Base-by-base conservation (phyloP, 2,113 vertebrate species). In the Camelus bactrianus region DNA sequence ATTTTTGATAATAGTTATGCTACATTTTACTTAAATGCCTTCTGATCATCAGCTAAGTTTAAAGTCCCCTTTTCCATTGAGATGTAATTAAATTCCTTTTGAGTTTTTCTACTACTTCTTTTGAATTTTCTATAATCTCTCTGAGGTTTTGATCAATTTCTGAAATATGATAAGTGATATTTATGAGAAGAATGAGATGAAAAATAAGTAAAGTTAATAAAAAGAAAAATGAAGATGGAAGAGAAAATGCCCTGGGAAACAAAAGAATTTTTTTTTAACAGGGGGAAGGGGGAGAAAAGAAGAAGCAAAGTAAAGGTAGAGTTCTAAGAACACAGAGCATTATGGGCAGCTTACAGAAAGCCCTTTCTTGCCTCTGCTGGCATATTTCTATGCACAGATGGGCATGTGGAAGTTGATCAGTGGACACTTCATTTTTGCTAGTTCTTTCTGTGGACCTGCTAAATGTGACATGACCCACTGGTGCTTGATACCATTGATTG, bases 1-100 rank as follows among this genome's bases (percentile, higher is more conserved):
- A 50, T 67, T 67, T 89, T 76, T 76, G 13, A 76, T 60, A 24
- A n/a, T 76, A 46, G 88, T 92, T 96, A 67, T 67, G 16, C 52
- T 52, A 97, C 1, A 42, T 95, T 96, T 97, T 58, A 95, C 13
- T 89, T 95, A 58, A 84, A 30, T 32, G 0, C 1, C 73, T 3
- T 73, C 65, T 30, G 30, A 15, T 79, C 3, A 0, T 8, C 48
- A 5, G 1, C 10, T 93, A 58, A 80, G 50, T 89, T 94, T 50
- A 87, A 96, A 89, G 35, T 4, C 60, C 1, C 8, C 38, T 35
- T 94, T 97, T 94, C 60, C 52, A 82, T 50, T 73, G 83, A 83
- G 7, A 38, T 86, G 30, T 30, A 94, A 48, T 95, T 97, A 69
- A 97, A 91, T 91, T 90, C 38, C 1, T 94, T 67, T 76, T 96